A percentile compares a stretch with the other conserved stretches of the same genome.
phyloP scores from a whole-genome alignment of 2,888 invertebrate genomes.

The Drosophila phalerata region DNA sequence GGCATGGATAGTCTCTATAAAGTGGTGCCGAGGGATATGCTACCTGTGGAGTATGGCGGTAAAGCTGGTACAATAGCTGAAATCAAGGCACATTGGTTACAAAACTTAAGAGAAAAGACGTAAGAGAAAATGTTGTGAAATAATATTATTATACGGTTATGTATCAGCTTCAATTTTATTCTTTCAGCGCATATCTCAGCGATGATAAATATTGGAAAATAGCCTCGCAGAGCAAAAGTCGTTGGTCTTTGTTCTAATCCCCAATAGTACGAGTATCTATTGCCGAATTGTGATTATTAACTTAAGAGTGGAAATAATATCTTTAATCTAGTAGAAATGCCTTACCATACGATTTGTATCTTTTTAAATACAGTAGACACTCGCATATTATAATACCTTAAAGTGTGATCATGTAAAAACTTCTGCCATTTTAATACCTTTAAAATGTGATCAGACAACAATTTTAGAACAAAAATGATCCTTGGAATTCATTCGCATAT shows the following conservation, averaged over 20 bases:
- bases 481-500: neutral
- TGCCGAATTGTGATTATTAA: conserved; percentile 45
- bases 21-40: conserved; percentile 87
- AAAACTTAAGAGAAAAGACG: conserved; percentile 67
- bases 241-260: conserved; percentile 70
- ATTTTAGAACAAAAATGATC: neutral
- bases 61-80: conserved; percentile 84
- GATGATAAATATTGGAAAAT: conserved; percentile 88
- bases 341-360: neutral
- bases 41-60: conserved; percentile 89
- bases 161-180: neutral
- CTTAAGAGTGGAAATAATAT: neutral
- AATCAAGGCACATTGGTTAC: conserved; percentile 86
- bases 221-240: conserved; percentile 72
- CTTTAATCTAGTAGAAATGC: neutral
- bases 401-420: no score
- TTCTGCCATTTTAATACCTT: neutral
- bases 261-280: conserved; percentile 3
- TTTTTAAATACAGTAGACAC: neutral
- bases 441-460: neutral
- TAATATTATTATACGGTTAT: neutral
- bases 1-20: conserved; percentile 87
- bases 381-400: no score
- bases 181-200: conserved; percentile 87
- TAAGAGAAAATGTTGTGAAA: conserved; percentile 18